phyloP scores from a whole-genome alignment of 2,797 vertebrate genomes.

The Clamator glandarius region DNA sequence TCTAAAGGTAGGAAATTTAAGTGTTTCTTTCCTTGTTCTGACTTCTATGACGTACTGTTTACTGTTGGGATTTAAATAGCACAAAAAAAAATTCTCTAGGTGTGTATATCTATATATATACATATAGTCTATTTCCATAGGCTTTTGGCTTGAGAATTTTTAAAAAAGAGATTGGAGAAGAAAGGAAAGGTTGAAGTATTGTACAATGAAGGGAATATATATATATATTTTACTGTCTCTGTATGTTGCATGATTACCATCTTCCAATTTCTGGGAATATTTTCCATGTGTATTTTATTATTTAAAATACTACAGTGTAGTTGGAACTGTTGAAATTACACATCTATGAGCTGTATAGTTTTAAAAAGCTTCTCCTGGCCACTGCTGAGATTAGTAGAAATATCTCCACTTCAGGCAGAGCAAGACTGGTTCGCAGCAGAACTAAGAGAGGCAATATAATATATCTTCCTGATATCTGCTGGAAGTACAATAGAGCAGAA shows the following conservation, averaged over 20 bases:
- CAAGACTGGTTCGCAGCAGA: background rate
- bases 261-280: background rate
- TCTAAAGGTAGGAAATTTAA: background rate
- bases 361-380: background rate
- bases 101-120: too few relatives aligned
- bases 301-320: background rate
- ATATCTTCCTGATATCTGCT: too few relatives aligned
- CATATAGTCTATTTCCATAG: background rate
- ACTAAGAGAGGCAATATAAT: background rate
- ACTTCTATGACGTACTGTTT: background rate
- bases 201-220: background rate
- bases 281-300: background rate
- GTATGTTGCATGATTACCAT: background rate
- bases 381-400: background rate
- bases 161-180: too few relatives aligned
- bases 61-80: background rate
- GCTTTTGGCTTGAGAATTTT: background rate
- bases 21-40: background rate
- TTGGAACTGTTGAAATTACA: background rate
- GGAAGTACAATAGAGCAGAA: too few relatives aligned
- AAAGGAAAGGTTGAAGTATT: background rate
- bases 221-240: background rate
- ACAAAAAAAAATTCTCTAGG: background rate
- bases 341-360: background rate
- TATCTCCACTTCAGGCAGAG: background rate